Evolutionary conservation across 2,888 invertebrate species (phyloP).

Genomic region (Pandemis corylana): DNA sequence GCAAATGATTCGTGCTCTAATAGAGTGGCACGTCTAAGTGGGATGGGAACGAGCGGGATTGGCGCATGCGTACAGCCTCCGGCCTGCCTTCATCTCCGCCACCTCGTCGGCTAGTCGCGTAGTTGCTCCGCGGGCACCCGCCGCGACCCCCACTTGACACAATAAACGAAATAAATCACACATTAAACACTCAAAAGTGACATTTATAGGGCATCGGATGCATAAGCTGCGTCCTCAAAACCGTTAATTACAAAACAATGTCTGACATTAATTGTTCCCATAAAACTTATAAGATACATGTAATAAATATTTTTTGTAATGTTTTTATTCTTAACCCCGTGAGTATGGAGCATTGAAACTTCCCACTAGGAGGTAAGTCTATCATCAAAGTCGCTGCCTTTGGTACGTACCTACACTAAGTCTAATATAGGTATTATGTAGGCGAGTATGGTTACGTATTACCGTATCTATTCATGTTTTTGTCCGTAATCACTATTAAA

Average conservation of each 20-base stretch:
- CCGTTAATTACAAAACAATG: slow-evolving; percentile 10
- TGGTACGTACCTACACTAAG: background rate
- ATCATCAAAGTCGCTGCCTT: background rate
- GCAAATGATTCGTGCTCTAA: slow-evolving; percentile 3
- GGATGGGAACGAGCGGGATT: slow-evolving; percentile 4
- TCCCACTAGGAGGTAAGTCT: slow-evolving; percentile 16
- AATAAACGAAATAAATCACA: background rate
- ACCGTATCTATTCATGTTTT: background rate
- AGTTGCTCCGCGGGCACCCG: slow-evolving; percentile 46
- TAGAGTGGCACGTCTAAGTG: slow-evolving; percentile 1
- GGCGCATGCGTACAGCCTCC: slow-evolving; percentile 76
- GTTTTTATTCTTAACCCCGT: slow-evolving; percentile 27
- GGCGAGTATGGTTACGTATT: background rate
- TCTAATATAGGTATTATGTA: background rate
- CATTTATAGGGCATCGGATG: background rate
- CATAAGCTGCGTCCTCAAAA: background rate
- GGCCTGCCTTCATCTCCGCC: slow-evolving; percentile 45
- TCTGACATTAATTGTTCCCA: background rate
- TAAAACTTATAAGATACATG: slow-evolving; percentile 1
- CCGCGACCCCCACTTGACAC: background rate
- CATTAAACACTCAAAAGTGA: background rate
- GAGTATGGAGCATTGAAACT: slow-evolving; percentile 17
- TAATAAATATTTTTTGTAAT: slow-evolving; percentile 3
- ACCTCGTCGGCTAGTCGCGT: slow-evolving; percentile 46
- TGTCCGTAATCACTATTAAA: background rate